Evolutionary conservation across 2,888 invertebrate genomes (phyloP), one percentile per base, ranked within the genome.

Genomic region (Seladonia tumulorum): DNA sequence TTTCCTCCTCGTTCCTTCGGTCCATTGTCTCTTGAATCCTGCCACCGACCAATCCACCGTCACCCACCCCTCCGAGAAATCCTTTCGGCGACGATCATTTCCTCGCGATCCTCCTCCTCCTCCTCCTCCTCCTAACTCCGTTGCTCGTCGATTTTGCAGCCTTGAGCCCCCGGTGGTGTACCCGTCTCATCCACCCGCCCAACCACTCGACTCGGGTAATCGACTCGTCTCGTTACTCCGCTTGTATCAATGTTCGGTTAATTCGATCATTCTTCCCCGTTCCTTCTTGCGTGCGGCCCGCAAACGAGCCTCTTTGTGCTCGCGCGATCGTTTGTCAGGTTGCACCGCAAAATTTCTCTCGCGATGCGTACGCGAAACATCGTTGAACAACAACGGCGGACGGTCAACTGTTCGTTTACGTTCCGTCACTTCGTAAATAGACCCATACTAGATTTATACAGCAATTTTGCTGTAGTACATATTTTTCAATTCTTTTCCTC

Each of bases 221-320:
- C 88, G 84, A 22, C 63, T 63, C 82, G 88, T 84, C 87, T 87
- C 87, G 78, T 79, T 85, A 63, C 81, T 81, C 86, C 82, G 82
- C 88, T 90, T 86, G 87, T 90, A 83, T 85, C 90, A 88, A 91
- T 88, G 92, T 89, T 89, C 89, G 85, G 89, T 92, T 93, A 93
- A 92, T 93, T 92, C 92, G 87, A 92, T 91, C 92, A 91, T 90
- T 89, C 86, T 87, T 82, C 83, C 60, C 85, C 42, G 82, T 45
- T 60, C 76, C 76, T 49, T 53, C 70, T 35, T 53, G 68, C 70
- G 39, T 47, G n/a, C 35, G 12, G 29, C 22, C 70, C 25, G 35
- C 49, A n/a, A 42, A 74, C 29, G 49, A 70, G 73, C 10, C 57
- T 42, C 35, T 63, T 45, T 66, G 16, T 42, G 60, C 39, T 22